phyloP scores from a whole-genome alignment of 2,113 vertebrate genomes.

The Anolis sagrei region DNA sequence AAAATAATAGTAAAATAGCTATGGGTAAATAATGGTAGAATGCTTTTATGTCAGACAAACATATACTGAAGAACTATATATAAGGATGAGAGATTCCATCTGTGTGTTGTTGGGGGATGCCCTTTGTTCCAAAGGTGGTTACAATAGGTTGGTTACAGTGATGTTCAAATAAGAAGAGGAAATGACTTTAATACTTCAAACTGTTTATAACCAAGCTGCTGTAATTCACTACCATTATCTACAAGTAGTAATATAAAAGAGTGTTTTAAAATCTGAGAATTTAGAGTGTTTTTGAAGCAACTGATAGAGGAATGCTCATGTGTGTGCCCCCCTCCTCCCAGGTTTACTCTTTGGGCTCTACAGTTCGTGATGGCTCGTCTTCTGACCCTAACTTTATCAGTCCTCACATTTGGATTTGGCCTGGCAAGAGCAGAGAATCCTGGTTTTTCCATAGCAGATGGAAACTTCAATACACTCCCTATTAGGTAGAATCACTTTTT shows the following conservation, averaged over 20 bases:
- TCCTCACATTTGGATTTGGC: constrained; percentile 86
- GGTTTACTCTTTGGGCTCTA: constrained; percentile 86
- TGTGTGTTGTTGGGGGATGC: background rate
- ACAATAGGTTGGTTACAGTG: background rate
- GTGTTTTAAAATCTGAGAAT: background rate
- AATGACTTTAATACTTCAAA: background rate
- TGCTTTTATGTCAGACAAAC: background rate
- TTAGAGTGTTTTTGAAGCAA: background rate
- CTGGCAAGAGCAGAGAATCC: constrained; percentile 82
- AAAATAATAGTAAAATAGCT: background rate
- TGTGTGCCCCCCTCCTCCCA: constrained; percentile 54
- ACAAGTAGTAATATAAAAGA: background rate
- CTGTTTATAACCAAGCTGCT: background rate
- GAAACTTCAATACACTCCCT: constrained; percentile 85
- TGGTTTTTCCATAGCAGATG: constrained; percentile 79
- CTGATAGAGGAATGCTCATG: background rate
- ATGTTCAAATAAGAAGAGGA: background rate
- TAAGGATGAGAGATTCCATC: background rate
- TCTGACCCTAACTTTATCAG: constrained; percentile 85
- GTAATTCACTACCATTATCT: background rate
- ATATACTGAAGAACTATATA: too few species aligned
- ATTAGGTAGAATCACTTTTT: constrained; percentile 72
- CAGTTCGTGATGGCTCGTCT: constrained; percentile 85
- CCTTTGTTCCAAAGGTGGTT: background rate
- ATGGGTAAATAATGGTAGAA: background rate